Evolutionary conservation across 2,113 vertebrate species (phyloP).

Genomic region (Platysternon megacephalum): DNA sequence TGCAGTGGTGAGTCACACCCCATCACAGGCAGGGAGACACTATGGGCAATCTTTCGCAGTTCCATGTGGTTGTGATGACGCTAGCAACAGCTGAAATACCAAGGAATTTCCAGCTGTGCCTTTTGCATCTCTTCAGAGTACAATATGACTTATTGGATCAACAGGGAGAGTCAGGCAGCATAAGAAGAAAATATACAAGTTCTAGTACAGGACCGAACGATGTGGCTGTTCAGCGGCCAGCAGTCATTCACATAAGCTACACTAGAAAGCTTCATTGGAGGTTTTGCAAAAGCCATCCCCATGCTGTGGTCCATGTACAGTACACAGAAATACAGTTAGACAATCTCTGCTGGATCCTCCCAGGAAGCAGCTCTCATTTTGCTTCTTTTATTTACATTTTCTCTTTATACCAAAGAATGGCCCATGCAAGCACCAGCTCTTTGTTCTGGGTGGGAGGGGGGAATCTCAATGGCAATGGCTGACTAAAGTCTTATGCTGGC

Average conservation of each 20-base stretch:
- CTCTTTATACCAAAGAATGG: neutral
- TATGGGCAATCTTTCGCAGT: neutral
- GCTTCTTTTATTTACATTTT: neutral
- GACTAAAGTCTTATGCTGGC: conserved; percentile 29
- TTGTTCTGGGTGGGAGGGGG: neutral
- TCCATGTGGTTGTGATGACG: neutral
- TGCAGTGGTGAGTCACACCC: too few species aligned
- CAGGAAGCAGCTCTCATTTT: accelerated
- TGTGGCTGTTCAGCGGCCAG: too few species aligned
- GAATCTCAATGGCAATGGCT: neutral
- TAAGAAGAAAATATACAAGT: accelerated
- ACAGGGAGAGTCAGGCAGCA: accelerated
- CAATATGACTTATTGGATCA: too few species aligned
- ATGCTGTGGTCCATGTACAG: neutral
- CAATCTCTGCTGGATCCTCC: neutral
- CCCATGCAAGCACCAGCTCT: neutral
- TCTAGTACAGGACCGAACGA: neutral
- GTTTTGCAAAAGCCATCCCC: neutral
- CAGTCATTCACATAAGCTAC: neutral
- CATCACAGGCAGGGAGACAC: neutral
- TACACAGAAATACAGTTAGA: accelerated
- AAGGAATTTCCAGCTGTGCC: neutral
- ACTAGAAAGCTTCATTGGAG: neutral
- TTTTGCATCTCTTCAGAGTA: accelerated
- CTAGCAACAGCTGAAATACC: neutral